Evolutionary conservation across 2,113 vertebrate genomes (phyloP), one percentile per base, ranked within the genome.

Genomic region (Zosterops japonicus): DNA sequence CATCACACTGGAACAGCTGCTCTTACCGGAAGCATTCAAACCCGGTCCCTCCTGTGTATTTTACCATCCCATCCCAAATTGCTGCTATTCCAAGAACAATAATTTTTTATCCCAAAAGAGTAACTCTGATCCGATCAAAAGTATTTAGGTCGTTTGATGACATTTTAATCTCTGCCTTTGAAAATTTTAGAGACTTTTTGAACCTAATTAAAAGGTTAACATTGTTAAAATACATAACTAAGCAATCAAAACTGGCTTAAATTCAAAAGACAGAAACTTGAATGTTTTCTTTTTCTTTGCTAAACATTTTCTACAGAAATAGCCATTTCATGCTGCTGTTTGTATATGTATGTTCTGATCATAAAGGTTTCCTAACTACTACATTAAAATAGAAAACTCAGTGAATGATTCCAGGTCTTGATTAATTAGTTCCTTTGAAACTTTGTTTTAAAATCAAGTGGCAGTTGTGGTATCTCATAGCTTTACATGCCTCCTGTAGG

Each of bases 21-120:
- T 36, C 55, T 57, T n/a, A 35, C 70, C 29, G 75, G 75, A 83
- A 74, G 35, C 63, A 8, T 23, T 33, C 67, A 57, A 35, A 64
- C 13, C 3, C 0, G 0, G 13, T 49, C 36, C 46, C 74, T 91
- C 77, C 63, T 39, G 36, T 33, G 41, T 41, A 1, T 46, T 82
- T 50, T 47, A 80, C 16, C 25, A 60, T 24, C 50, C 35, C 59
- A n/a, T 59, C 55, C 36, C 5, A 1, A 83, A 72, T 4, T 9
- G 8, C 27, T 72, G 28, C 0, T 3, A 57, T n/a, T 69, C 61
- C 83, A 83, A 77, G 79, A 86, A 49, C 25, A 79, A 61, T 14
- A 76, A 8, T 35, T 76, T 84, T 88, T 86, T 31, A 59, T n/a
- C 27, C 39, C 25, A 35, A 83, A 63, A 79, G 18, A 79, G 5